Evolutionary conservation across 1,140 invertebrate genomes (phyloP).

Genomic region (Acyrthosiphon pisum): DNA sequence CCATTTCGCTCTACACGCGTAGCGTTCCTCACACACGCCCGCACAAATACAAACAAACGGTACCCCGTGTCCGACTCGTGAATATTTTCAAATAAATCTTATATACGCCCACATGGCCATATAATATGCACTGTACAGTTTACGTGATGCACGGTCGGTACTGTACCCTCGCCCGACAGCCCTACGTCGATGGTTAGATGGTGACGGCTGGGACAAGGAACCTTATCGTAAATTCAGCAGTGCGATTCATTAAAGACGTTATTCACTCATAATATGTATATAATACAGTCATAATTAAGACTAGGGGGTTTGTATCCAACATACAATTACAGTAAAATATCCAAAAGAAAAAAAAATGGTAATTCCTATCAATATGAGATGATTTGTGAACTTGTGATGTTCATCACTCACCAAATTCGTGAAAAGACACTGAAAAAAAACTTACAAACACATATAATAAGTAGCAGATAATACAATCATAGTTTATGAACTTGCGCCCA

Average conservation of each 20-base stretch:
- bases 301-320: too few species aligned
- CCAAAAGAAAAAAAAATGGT: too few species aligned
- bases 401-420: background rate
- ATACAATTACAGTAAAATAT: background rate
- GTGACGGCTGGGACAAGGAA: background rate
- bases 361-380: background rate
- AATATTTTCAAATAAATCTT: conserved; percentile 47
- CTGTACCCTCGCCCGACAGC: background rate
- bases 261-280: background rate
- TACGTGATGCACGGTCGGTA: background rate
- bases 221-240: background rate
- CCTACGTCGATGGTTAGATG: background rate
- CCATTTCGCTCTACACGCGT: background rate
- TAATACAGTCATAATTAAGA: background rate
- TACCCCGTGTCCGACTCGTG: background rate
- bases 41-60: background rate
- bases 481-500: background rate
- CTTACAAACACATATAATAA: background rate
- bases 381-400: background rate
- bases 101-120: background rate
- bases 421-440: background rate
- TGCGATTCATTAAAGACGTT: background rate
- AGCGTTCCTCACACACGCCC: background rate
- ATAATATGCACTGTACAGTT: background rate
- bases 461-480: background rate